Conservation (phyloP, 1,140 invertebrate genomes). For the Cydia amplana region DNA sequence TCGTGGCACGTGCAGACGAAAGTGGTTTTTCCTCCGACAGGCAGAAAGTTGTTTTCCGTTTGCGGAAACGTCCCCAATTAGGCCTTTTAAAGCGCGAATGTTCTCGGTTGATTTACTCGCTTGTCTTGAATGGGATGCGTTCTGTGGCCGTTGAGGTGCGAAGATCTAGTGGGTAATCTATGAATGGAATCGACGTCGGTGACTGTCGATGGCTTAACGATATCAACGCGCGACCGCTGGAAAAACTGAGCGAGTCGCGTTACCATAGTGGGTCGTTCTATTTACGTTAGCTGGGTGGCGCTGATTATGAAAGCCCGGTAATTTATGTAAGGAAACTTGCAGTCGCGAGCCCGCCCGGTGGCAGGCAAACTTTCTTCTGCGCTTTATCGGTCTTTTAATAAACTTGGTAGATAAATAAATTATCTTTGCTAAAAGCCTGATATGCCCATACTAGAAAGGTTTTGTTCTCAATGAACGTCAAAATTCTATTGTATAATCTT, state of each 20-base stretch:
- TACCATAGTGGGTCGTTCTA: conserved; percentile 41
- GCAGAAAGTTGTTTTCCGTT: conserved; percentile 74
- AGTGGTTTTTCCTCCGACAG: conserved; percentile 64
- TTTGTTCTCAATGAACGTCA: too few relatives aligned
- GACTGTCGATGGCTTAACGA: conserved; percentile 47
- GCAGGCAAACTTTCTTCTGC: conserved; percentile 15
- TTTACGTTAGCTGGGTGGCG: conserved; percentile 17
- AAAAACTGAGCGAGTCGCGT: conserved; percentile 56
- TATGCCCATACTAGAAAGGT: background rate
- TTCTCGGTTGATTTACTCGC: conserved; percentile 73
- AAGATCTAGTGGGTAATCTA: conserved; percentile 67
- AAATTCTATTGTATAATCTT: too few relatives aligned
- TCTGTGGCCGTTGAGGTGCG: conserved; percentile 69
- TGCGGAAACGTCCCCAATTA: conserved; percentile 57
- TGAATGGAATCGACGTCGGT: conserved; percentile 62
- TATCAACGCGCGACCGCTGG: conserved; percentile 46
- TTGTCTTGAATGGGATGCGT: conserved; percentile 75
- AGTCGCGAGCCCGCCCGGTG: background rate
- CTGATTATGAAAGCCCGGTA: conserved; percentile 24
- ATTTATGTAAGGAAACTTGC: conserved; percentile 31
- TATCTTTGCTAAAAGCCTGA: background rate
- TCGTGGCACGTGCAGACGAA: conserved; percentile 59
- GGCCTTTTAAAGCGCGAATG: conserved; percentile 52
- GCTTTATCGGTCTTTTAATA: conserved; percentile 5
- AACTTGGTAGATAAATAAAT: background rate